These are phyloP conservation scores for Lycaena phlaeas DNA, from an alignment of 2,888 invertebrate genomes.

Conservation along the genomic window DNA sequence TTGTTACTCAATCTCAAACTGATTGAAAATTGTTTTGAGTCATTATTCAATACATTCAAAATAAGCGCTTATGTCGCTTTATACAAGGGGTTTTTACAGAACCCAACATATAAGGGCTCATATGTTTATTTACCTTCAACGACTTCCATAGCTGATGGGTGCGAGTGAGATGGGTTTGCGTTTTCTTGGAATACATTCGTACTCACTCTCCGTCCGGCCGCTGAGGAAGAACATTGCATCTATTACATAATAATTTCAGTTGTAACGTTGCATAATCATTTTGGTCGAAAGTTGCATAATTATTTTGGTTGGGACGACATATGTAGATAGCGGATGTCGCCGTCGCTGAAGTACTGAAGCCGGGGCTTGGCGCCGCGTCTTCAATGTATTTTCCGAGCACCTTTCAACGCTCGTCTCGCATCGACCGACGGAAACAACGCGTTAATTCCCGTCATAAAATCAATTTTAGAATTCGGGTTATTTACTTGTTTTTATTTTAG, in stretches of 20 bases:
- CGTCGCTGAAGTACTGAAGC: constrained; percentile 37
- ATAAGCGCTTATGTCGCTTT: too few relatives aligned
- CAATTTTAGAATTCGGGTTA: constrained; percentile 72
- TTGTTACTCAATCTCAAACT: too few relatives aligned
- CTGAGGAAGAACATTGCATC: constrained; percentile 3
- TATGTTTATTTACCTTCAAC: neutral
- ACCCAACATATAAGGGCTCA: too few relatives aligned
- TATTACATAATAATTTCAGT: constrained; percentile 11
- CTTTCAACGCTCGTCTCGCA: constrained; percentile 70
- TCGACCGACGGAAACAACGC: constrained; percentile 72
- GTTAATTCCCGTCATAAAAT: constrained; percentile 74
- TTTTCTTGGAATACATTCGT: constrained; percentile 7
- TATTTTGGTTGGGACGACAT: constrained; percentile 15
- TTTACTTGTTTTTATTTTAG: constrained; percentile 72
- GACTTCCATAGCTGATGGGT: constrained; percentile 5
- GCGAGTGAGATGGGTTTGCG: constrained; percentile 1
- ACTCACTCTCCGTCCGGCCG: constrained; percentile 4
- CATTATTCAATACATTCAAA: too few relatives aligned
- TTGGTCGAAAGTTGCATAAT: too few relatives aligned
- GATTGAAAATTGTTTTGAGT: too few relatives aligned
- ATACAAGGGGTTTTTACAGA: too few relatives aligned
- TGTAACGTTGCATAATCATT: too few relatives aligned
- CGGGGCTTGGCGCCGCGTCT: constrained; percentile 33
- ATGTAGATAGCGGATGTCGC: constrained; percentile 28
- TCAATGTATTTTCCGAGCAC: constrained; percentile 64